Base-by-base conservation (phyloP, 2,888 invertebrate species). In the Tuta absoluta region DNA sequence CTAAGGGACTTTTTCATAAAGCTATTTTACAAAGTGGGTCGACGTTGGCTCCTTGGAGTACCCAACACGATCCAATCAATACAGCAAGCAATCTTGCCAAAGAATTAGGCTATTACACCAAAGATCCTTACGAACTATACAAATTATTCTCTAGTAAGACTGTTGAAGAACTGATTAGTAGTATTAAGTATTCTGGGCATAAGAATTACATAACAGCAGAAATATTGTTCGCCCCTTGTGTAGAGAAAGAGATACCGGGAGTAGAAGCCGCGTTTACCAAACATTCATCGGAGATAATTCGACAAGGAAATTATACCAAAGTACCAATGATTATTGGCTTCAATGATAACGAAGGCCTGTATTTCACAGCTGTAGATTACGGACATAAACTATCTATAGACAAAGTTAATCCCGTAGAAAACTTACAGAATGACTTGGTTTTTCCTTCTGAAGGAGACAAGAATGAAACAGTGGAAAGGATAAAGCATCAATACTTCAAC, bases 271-370 rank as follows among this genome's bases (percentile, higher is more conserved):
- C 90, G 0, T 63, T 91, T 1, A 85, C 86, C 0, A 75, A 83
- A 41, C 81, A 85, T 71, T 89, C 91, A 0, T 72, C 79, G 1
- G 78, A 84, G 10, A 74, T 87, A 7, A 85, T 91, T 17, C 72
- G 69, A 51, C 78, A 87, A 0, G 86, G 87, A 0, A 86, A 90
- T 65, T 91, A 89, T 62, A 85, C 82, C 0, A 89, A 89, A 75
- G 76, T 91, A 7, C 91, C 91, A 0, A 87, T 91, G 85, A 89
- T 91, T 38, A 85, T 91, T 19, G 91, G 91, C 0, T 84, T 81
- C 63, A 91, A 88, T 17, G 85, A 89, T 67, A 84, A 81, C 23
- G 91, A 91, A 76, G 91, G 91, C 0, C 84, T 89, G 53, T 88
- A 82, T 67, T 91, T 90, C 62, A 86, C 84, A 0, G 75, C 82